Evolutionary conservation across 2,113 vertebrate genomes (phyloP), one percentile per base, ranked within the genome.

Genomic region (Pyrgilauda ruficollis): DNA sequence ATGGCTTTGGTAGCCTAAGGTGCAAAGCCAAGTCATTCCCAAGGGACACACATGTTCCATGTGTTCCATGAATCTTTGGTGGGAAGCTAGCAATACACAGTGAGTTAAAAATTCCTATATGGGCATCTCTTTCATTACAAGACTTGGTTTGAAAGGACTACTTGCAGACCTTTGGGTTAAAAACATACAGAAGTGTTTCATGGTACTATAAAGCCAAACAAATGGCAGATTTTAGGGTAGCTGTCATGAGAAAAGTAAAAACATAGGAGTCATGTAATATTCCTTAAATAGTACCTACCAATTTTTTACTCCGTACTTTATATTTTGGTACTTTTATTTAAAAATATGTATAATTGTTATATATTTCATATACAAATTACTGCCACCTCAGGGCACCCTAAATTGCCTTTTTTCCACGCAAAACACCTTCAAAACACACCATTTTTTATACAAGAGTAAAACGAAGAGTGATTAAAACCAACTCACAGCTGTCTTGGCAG

Each of bases 401-500:
- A 55, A 11, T 4, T 87, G 47, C 15, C 39, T 59, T 75, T 73
- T 73, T 18, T 2, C 75, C 9, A 23, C 15, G 31, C 39, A 74
- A 84, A 35, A 56, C 9, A 39, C 26, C n/a, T 90, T 49, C 49
- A 81, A 90, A 83, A 39, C 24, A 72, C 13, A 58, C 4, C 3
- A 4, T 2, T 52, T 50, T 78, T 74, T 27, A 49, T 20, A 41
- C 10, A 68, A 68, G 37, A 67, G 9, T 56, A 69, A 27, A 50
- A 47, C 31, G 6, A 23, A 59, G 14, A 55, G 33, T 39, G 78
- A 69, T 7, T 5, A 35, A 73, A 52, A 53, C 16, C 30, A 49
- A 93, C 98, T 95, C 94, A 99, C 99, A 77, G 88, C 90, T 41
- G 27, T 88, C 94, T 62, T 97, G 96, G 91, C 99, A 99, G 81